A percentile compares a stretch with the other conserved stretches of the same genome.
Conservation (phyloP, 2,113 vertebrate species). For the Paramormyrops kingsleyae region DNA sequence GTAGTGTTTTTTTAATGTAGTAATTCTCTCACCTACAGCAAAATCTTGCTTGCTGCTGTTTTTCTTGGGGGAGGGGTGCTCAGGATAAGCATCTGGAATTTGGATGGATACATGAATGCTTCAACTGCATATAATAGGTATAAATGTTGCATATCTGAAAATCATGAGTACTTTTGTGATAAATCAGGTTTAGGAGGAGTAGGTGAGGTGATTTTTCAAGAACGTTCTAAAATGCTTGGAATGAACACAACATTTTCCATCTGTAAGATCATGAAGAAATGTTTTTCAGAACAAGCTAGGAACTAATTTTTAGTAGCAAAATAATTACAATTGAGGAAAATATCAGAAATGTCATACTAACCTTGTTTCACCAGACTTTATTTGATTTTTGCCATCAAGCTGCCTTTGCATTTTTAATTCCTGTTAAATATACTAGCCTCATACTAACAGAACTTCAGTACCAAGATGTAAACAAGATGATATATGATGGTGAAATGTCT, state of each 20-base stretch:
- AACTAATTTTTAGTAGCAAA: background rate
- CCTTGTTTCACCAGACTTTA: background rate
- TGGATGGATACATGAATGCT: background rate
- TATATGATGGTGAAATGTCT: background rate
- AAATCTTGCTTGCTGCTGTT: background rate
- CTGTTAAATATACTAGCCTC: background rate
- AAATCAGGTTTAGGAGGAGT: background rate
- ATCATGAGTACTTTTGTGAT: background rate
- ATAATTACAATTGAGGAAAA: background rate
- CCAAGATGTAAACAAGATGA: background rate
- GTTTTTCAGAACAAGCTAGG: background rate
- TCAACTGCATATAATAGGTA: background rate
- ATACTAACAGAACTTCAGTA: background rate
- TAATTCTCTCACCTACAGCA: background rate
- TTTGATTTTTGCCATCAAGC: background rate
- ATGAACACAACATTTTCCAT: background rate
- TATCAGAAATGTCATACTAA: background rate
- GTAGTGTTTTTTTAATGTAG: background rate
- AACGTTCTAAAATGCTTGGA: background rate
- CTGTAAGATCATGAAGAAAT: background rate
- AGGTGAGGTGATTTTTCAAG: background rate
- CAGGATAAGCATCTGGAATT: background rate
- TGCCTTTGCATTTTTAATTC: background rate
- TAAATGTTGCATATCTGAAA: background rate
- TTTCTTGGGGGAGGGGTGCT: background rate